Conservation (phyloP, 2,797 vertebrate species). For the Chlorospingus flavigularis region DNA sequence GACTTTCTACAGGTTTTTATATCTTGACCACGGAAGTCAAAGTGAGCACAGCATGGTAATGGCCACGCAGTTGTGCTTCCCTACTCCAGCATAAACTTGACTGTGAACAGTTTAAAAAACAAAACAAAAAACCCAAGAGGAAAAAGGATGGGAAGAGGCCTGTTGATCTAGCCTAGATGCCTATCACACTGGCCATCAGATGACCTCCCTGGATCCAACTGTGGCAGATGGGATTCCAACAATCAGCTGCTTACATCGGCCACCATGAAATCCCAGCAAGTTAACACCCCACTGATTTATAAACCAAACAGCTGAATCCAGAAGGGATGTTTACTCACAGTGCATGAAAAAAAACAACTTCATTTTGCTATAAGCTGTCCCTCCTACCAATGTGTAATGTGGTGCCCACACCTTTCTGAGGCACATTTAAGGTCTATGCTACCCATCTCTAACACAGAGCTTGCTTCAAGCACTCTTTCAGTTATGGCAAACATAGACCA, state of each 20-base stretch:
- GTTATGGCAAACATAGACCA: background rate
- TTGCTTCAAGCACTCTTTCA: background rate
- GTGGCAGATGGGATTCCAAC: background rate
- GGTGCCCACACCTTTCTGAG: background rate
- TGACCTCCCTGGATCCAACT: background rate
- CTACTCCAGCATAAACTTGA: background rate
- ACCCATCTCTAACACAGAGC: background rate
- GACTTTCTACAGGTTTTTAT: background rate
- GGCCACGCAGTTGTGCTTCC: fast-evolving
- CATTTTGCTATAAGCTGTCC: background rate
- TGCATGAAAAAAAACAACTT: background rate
- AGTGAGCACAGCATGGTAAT: background rate
- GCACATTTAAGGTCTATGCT: background rate
- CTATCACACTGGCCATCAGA: background rate
- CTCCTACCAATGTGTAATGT: background rate
- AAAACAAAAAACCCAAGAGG: background rate
- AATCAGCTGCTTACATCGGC: background rate
- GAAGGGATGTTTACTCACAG: background rate
- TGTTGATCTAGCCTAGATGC: background rate
- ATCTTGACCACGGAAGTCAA: background rate
- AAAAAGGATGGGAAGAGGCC: background rate
- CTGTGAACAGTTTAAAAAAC: background rate
- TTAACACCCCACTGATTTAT: background rate
- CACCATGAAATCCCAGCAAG: background rate
- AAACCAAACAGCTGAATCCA: background rate